Base-by-base conservation (phyloP, 2,888 invertebrate species). In the Lepidochrysops patricia region DNA sequence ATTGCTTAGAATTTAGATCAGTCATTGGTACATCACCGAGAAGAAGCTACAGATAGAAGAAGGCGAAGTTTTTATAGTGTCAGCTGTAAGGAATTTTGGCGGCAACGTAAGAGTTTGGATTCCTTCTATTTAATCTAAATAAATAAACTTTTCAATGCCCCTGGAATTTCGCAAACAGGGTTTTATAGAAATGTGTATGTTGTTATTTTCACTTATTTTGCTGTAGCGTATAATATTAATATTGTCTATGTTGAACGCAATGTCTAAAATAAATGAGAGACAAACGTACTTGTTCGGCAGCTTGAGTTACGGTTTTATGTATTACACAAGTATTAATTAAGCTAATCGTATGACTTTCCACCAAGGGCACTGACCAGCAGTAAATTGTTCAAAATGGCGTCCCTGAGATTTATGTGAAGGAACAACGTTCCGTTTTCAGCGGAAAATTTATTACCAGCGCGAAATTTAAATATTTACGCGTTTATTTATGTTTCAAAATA, bases 321-420 rank as follows among this genome's bases (percentile, higher is more conserved):
- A n/a, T n/a, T n/a, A n/a, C n/a, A n/a, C n/a, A n/a, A n/a, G n/a
- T n/a, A 29, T 29, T 37, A 48, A 49, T 23, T 4, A 49, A 49
- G 12, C 26, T 26, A 26, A 50, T 50, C 25, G 25, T 13, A 32
- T 29, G 32, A 54, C 13, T 19, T 19, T 19, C 32, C 29, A 19
- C 54, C 32, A 32, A 54, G 54, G 54, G 7, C 29, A 32, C 15
- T 29, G 19, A 32, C 54, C 54, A 54, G 29, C 54, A 29, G 29
- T 54, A 54, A 54, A 54, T 54, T 12, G 9, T 6, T 29, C 27
- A 15, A 54, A 54, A 54, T 13, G 19, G 29, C 4, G 27, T 32
- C 27, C n/a, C 2, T 15, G 19, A 32, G 54, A 54, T 29, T 54
- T 32, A 54, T 54, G 19, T 9, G 29, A 15, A 15, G 29, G 13